Evolutionary conservation across 2,888 invertebrate species (phyloP).

Genomic region (Seira ritae): DNA sequence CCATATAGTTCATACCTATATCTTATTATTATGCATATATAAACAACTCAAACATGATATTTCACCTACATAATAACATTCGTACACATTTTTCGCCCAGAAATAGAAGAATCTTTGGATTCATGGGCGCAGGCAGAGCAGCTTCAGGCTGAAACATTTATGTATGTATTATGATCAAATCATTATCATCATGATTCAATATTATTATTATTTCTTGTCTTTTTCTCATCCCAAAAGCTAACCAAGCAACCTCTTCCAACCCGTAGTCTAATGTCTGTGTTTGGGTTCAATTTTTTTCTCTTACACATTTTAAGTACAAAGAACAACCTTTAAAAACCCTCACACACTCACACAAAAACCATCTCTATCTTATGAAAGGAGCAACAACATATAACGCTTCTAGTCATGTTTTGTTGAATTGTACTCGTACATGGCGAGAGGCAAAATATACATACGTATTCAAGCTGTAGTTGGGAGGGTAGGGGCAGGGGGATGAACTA

Average conservation of each 20-base stretch:
- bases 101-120: neutral
- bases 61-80: neutral
- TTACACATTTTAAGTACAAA: too few species aligned
- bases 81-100: neutral
- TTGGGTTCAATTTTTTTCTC: constrained; percentile 22
- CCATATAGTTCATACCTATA: too few species aligned
- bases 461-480: constrained; percentile 33
- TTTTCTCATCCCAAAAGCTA: neutral
- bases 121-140: neutral
- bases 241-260: constrained; percentile 32
- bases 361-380: too few species aligned
- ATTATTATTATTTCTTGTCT: too few species aligned
- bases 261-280: constrained; percentile 40
- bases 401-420: too few species aligned
- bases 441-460: neutral
- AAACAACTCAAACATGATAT: neutral
- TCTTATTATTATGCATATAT: neutral
- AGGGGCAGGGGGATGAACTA: constrained; percentile 56
- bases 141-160: too few species aligned
- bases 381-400: too few species aligned
- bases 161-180: neutral
- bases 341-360: too few species aligned
- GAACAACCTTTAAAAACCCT: too few species aligned
- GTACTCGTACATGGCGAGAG: neutral
- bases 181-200: neutral